phyloP scores from a whole-genome alignment of 2,797 vertebrate species.

The Dromococcyx pavoninus region DNA sequence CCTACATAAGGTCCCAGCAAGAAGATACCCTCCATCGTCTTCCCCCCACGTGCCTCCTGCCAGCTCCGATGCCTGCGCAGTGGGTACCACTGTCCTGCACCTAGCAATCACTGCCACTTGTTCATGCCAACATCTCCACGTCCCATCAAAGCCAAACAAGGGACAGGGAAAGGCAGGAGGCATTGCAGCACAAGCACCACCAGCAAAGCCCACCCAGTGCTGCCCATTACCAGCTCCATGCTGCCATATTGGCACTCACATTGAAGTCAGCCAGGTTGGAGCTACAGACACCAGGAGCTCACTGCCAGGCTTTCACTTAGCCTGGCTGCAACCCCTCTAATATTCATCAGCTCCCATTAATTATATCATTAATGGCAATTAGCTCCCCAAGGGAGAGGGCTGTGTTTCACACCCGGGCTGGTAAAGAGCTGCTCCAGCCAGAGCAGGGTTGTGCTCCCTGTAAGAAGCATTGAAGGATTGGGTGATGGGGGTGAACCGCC shows the following conservation, averaged over 20 bases:
- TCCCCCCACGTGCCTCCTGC: rapidly evolving
- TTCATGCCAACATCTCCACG: rapidly evolving
- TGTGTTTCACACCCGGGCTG: background rate
- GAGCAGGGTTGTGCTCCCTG: background rate
- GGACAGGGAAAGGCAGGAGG: background rate
- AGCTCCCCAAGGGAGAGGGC: background rate
- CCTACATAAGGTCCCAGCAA: rapidly evolving
- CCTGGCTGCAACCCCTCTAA: too few species aligned
- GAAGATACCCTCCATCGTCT: background rate
- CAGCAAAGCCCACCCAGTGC: rapidly evolving
- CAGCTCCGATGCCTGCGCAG: rapidly evolving
- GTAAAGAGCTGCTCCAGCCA: background rate
- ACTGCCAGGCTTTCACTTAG: background rate
- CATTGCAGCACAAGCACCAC: background rate
- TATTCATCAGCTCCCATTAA: background rate
- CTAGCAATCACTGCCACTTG: rapidly evolving
- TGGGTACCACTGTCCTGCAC: rapidly evolving
- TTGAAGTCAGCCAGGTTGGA: background rate
- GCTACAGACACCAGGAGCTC: background rate
- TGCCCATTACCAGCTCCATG: rapidly evolving
- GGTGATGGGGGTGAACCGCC: rapidly evolving
- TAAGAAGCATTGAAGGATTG: rapidly evolving
- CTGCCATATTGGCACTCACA: too few species aligned
- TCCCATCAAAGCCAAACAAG: background rate
- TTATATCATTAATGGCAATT: background rate